These are phyloP conservation scores for Morus bassanus DNA, from an alignment of 2,797 vertebrate species.

Conservation along the genomic window DNA sequence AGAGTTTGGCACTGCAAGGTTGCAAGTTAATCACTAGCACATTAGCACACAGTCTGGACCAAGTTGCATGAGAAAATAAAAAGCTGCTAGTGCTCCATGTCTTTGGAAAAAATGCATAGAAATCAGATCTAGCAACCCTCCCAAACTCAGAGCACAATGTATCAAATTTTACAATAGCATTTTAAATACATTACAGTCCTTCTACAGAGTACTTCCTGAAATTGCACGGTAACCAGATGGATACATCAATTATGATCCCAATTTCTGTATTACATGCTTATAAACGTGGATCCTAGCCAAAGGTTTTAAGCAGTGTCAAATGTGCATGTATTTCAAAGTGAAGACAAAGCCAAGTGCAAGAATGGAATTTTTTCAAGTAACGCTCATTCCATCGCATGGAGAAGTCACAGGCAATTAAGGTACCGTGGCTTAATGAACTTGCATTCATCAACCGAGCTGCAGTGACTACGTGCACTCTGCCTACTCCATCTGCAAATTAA, in stretches of 20 bases:
- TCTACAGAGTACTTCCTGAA: neutral
- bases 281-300: neutral
- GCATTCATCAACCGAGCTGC: neutral
- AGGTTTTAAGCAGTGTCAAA: neutral
- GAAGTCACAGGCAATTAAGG: neutral
- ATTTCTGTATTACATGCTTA: neutral
- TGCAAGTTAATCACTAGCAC: conserved; percentile 61
- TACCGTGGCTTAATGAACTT: neutral
- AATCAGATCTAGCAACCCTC: neutral
- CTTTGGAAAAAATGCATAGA: neutral
- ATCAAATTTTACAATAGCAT: neutral
- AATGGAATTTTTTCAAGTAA: neutral
- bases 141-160: neutral
- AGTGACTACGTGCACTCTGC: neutral
- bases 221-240: neutral
- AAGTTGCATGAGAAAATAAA: neutral
- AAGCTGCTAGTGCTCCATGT: neutral
- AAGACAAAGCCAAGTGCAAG: neutral
- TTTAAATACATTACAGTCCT: neutral
- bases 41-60: neutral
- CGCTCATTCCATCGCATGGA: neutral
- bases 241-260: neutral
- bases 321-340: neutral
- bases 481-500: neutral
- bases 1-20: conserved; percentile 48